Percentiles rank a stretch among this genome's conserved stretches.
phyloP scores from a whole-genome alignment of 2,888 invertebrate species.

The Brachyptera risi region DNA sequence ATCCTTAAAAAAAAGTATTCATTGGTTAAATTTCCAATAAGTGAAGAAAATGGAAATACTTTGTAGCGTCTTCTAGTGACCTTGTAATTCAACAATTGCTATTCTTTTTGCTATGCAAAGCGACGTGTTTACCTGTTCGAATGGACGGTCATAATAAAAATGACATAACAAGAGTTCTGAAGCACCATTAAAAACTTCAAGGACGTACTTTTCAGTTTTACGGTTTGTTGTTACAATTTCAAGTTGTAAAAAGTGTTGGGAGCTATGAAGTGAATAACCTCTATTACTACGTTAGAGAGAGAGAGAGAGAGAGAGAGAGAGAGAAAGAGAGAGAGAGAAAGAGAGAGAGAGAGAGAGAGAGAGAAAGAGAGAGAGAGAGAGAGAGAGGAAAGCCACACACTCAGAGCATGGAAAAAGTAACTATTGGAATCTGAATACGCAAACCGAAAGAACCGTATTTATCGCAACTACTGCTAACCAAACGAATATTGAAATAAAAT shows the following conservation, averaged over 20 bases:
- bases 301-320: not conserved
- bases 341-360: not conserved
- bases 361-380: not conserved
- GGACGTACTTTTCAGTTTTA: not conserved
- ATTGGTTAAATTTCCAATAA: too few relatives aligned
- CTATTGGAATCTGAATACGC: too few relatives aligned
- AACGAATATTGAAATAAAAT: too few relatives aligned
- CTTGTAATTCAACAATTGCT: not conserved
- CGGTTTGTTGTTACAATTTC: constrained; percentile 3
- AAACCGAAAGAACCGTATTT: too few relatives aligned
- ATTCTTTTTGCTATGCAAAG: not conserved
- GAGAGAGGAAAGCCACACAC: too few relatives aligned
- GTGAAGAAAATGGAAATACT: too few relatives aligned
- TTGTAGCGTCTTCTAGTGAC: too few relatives aligned
- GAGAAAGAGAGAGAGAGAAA: not conserved
- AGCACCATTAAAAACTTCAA: constrained; percentile 11
- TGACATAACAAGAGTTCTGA: constrained; percentile 3
- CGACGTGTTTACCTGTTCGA: constrained; percentile 6
- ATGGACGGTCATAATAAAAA: not conserved
- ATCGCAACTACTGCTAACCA: too few relatives aligned
- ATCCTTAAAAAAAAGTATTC: too few relatives aligned
- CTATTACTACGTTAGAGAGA: too few relatives aligned
- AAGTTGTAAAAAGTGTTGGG: not conserved
- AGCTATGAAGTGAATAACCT: not conserved
- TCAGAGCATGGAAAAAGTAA: too few relatives aligned